phyloP scores from a whole-genome alignment of 2,888 invertebrate species.

The Xylota segnis region DNA sequence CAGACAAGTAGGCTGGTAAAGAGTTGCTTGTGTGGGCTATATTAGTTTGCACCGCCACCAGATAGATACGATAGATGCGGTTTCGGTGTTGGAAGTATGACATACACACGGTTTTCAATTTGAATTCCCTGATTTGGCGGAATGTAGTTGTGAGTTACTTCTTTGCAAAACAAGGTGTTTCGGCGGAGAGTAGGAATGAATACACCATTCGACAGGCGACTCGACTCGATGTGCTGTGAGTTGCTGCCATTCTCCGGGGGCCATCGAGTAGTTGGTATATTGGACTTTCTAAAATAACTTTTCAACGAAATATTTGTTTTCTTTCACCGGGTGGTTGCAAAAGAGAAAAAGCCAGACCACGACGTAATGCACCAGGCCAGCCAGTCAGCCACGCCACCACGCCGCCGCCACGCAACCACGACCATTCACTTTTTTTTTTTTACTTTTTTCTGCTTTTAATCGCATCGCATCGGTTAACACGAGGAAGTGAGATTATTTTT shows the following conservation, averaged over 20 bases:
- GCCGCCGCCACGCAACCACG: constrained; percentile 66
- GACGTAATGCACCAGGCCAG: constrained; percentile 65
- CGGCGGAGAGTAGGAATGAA: background rate
- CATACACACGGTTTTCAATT: constrained; percentile 26
- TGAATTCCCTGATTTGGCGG: constrained; percentile 42
- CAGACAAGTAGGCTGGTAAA: constrained; percentile 22
- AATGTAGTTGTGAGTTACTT: constrained; percentile 39
- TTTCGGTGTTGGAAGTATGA: constrained; percentile 22
- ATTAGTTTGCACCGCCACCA: background rate
- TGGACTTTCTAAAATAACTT: constrained; percentile 75
- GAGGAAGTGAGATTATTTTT: constrained; percentile 73
- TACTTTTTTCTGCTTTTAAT: constrained; percentile 30
- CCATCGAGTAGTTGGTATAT: constrained; percentile 7
- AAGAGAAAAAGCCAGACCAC: constrained; percentile 58
- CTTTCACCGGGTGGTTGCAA: constrained; percentile 67
- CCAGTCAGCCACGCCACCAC: constrained; percentile 37
- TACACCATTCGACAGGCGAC: constrained; percentile 6
- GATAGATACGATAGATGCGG: constrained; percentile 10
- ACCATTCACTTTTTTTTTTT: constrained; percentile 70
- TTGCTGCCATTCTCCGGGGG: constrained; percentile 59
- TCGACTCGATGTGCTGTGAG: background rate
- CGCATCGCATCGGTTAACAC: constrained; percentile 73
- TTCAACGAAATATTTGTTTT: constrained; percentile 72
- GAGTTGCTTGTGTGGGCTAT: constrained; percentile 26
- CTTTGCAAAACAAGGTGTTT: constrained; percentile 8